Conservation (phyloP, 2,113 vertebrate species). For the Cinclus cinclus region DNA sequence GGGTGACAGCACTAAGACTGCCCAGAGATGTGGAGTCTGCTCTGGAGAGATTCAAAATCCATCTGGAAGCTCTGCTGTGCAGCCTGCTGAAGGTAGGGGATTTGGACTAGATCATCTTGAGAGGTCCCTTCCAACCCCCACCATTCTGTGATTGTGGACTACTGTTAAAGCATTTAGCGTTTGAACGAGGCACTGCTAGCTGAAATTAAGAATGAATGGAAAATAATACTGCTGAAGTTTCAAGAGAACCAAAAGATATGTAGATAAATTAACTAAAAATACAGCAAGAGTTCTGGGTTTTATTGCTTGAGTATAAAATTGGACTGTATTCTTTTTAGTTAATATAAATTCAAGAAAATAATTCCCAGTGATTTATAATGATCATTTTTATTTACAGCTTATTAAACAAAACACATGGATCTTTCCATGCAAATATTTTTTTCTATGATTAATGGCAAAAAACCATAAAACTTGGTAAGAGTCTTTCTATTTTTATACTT, state of each 20-base stretch:
- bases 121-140: background rate
- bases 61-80: background rate
- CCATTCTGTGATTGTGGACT: background rate
- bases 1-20: background rate
- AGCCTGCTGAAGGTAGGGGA: background rate
- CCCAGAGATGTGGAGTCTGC: background rate
- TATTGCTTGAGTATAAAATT: background rate
- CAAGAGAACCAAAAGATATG: background rate
- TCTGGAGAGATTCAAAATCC: background rate
- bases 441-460: background rate
- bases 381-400: background rate
- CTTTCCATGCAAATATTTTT: background rate
- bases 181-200: background rate
- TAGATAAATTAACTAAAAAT: background rate
- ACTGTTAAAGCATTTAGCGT: background rate
- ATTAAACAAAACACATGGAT: background rate
- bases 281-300: background rate
- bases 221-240: background rate
- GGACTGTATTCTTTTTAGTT: background rate
- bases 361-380: background rate
- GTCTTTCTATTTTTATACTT: background rate
- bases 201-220: background rate
- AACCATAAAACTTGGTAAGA: background rate
- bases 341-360: background rate
- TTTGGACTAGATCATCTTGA: background rate